Evolutionary conservation across 2,888 invertebrate species (phyloP), one percentile per base, ranked within the genome.

Genomic region (Entomobrya proxima): DNA sequence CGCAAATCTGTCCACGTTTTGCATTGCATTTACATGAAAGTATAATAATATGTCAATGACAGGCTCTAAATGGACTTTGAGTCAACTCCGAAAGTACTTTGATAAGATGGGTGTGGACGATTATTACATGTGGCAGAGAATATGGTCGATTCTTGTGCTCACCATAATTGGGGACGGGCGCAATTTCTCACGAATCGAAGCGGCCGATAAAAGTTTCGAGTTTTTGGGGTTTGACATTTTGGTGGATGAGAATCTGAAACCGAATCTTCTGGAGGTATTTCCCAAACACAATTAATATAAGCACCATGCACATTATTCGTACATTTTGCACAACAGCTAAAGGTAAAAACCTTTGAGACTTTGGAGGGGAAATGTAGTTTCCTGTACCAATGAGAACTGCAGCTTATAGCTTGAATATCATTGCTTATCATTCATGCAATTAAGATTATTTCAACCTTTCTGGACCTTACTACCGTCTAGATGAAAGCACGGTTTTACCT

Each of bases 181-280:
- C 35, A 88, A 85, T 44, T 87, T 89, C 44, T 82, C 86, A 2
- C 83, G 76, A 58, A 80, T 83, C 32, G 79, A 85, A 37, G 58
- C 67, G n/a, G 86, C 85, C 0, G 94, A 94, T 37, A 96, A 96
- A 92, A 96, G 96, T 92, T 96, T 96, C 91, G 97, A 97, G 91
- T 95, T 97, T 91, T 97, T 97, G 91, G 98, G 98, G 1, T 98
- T 98, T 91, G 98, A 98, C 92, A 95, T 98, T 58, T 92, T 98
- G 64, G 94, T 98, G 0, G 98, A 98, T 91, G 94, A 95, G 64
- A 93, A 94, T 79, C 92, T 98, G 88, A 95, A 96, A 88, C 98
- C 98, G 0, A 97, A 97, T 97, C 93, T 98, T 21, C 92, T 98
- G 80, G 98, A 98, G 94, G 97, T 97, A 72, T 47, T 27, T 9